Conservation (phyloP, 64 coral and sea anemone genomes). For the Porites australiensis region DNA sequence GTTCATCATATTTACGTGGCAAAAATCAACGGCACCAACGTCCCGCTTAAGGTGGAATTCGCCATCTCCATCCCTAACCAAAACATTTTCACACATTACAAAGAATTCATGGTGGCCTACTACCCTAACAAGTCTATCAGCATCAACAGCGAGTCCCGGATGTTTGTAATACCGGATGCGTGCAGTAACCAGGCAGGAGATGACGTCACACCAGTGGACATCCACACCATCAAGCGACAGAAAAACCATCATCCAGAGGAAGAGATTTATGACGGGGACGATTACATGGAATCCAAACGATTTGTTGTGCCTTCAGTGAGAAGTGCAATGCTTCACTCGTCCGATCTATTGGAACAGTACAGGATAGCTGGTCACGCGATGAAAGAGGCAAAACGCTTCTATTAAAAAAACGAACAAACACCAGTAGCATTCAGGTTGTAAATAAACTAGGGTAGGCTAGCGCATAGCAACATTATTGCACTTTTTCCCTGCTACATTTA, state of each 20-base stretch:
- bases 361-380: neutral
- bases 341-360: slow-evolving; percentile 18
- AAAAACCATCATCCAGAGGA: neutral
- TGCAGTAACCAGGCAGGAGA: neutral
- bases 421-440: too few species aligned
- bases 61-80: slow-evolving; percentile 24
- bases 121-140: slow-evolving; percentile 27
- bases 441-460: too few species aligned
- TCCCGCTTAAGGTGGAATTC: slow-evolving; percentile 25
- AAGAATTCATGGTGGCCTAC: slow-evolving; percentile 40
- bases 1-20: slow-evolving; percentile 38
- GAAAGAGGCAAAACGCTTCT: neutral
- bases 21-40: slow-evolving; percentile 20
- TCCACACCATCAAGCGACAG: slow-evolving; percentile 4
- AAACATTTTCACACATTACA: slow-evolving; percentile 26
- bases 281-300: neutral
- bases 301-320: slow-evolving; percentile 10
- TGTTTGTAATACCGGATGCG: slow-evolving; percentile 21
- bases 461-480: too few species aligned
- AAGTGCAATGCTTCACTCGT: neutral
- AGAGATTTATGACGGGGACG: neutral
- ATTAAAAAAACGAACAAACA: neutral
- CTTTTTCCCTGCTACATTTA: too few species aligned
- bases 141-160: slow-evolving; percentile 42
- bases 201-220: slow-evolving; percentile 8